These are phyloP conservation scores for Apocheima hispidaria DNA, from an alignment of 2,888 invertebrate species.

Conservation along the genomic window DNA sequence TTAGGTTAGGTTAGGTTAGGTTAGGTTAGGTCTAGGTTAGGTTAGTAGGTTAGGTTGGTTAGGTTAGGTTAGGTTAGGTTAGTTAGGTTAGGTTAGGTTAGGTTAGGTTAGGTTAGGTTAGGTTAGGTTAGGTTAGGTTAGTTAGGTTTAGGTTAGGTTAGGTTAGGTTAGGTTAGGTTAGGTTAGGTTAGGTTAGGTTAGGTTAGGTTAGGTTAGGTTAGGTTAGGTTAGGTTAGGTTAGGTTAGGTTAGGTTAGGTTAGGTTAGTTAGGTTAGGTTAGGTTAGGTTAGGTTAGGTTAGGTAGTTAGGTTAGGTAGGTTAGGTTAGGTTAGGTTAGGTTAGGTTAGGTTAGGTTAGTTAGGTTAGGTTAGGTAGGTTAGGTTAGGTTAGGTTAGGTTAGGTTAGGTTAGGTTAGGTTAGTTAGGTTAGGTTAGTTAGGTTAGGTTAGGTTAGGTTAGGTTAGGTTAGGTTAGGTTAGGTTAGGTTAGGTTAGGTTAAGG, in stretches of 20 bases:
- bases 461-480: conserved; percentile 44
- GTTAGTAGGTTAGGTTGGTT: conserved; percentile 30
- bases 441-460: conserved; percentile 31
- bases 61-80: conserved; percentile 33
- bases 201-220: conserved; percentile 36
- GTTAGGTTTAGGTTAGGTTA: too few species aligned
- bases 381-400: conserved; percentile 31
- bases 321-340: too few species aligned
- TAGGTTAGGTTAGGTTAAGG: conserved; percentile 42
- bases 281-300: conserved; percentile 27
- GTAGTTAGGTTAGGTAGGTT: conserved; percentile 26
- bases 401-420: conserved; percentile 33
- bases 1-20: conserved; percentile 37
- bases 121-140: conserved; percentile 39
- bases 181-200: conserved; percentile 37
- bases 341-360: conserved; percentile 30
- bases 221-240: conserved; percentile 30
- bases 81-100: conserved; percentile 27
- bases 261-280: conserved; percentile 25
- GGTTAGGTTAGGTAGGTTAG: conserved; percentile 22
- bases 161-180: conserved; percentile 39
- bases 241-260: conserved; percentile 28
- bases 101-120: conserved; percentile 40
- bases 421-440: conserved; percentile 14
- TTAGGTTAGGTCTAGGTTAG: conserved; percentile 35